Evolutionary conservation across 2,797 vertebrate species (phyloP).

Genomic region (Bovichtus variegatus): DNA sequence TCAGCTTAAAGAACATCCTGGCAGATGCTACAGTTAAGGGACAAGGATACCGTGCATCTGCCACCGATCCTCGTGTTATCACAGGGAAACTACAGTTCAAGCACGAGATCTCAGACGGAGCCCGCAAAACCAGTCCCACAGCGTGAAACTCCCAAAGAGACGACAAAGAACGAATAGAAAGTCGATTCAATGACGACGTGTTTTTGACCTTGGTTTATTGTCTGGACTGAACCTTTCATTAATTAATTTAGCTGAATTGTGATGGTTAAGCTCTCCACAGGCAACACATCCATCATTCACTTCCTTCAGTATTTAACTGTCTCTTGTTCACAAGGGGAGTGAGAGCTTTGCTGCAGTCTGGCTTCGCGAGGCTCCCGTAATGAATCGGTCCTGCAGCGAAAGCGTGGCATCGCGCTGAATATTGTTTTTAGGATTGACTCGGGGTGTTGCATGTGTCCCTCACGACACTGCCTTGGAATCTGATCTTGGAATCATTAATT

Average conservation of each 20-base stretch:
- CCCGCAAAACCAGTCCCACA: not conserved
- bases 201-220: not conserved
- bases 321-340: not conserved
- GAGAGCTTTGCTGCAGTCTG: not conserved
- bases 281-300: no score
- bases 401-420: slow-evolving; percentile 1
- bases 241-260: not conserved
- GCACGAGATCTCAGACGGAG: not conserved
- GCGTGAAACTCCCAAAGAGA: not conserved
- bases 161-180: not conserved
- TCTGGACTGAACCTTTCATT: not conserved
- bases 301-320: not conserved
- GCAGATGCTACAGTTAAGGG: slow-evolving; percentile 24
- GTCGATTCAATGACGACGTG: not conserved
- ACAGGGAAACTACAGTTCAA: slow-evolving; percentile 8
- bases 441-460: not conserved
- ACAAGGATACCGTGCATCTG: slow-evolving; percentile 10
- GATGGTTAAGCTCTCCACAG: no score
- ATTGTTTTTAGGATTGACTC: slow-evolving; percentile 21
- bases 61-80: slow-evolving; percentile 2
- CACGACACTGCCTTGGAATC: not conserved
- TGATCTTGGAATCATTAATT: slow-evolving; percentile 42
- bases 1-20: slow-evolving; percentile 54
- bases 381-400: slow-evolving; percentile 6
- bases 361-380: no score